Conservation (phyloP, 1,140 invertebrate species). For the Bombus waltoni region DNA sequence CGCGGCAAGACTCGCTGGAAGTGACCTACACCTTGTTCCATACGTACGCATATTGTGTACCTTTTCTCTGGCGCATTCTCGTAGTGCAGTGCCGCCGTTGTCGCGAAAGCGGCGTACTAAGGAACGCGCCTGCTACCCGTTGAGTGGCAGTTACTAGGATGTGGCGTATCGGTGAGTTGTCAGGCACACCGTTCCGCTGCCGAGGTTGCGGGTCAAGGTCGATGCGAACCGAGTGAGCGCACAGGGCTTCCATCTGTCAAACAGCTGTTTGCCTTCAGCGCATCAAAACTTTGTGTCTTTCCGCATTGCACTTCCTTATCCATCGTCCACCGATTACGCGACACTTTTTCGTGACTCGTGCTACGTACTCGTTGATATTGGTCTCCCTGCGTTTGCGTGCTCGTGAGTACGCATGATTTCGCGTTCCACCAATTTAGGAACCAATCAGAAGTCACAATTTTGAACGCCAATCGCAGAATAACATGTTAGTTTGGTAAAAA, state of each 20-base stretch:
- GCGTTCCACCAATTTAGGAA: background rate
- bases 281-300: slow-evolving; percentile 51
- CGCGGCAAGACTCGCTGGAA: slow-evolving; percentile 27
- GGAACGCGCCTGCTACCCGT: slow-evolving; percentile 49
- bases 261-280: slow-evolving; percentile 80
- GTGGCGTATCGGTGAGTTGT: slow-evolving; percentile 76
- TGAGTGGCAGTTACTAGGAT: slow-evolving; percentile 69
- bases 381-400: background rate
- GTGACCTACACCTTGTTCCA: slow-evolving; percentile 22
- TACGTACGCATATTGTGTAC: slow-evolving; percentile 43
- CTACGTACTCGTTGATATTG: background rate
- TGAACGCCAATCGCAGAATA: background rate
- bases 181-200: slow-evolving; percentile 54
- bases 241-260: slow-evolving; percentile 79
- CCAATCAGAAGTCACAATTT: slow-evolving; percentile 1
- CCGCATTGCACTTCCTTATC: slow-evolving; percentile 25
- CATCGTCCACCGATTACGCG: slow-evolving; percentile 10
- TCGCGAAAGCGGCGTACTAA: slow-evolving; percentile 31
- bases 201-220: slow-evolving; percentile 82
- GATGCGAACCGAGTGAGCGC: slow-evolving; percentile 57
- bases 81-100: slow-evolving; percentile 43
- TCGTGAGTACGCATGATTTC: slow-evolving; percentile 18
- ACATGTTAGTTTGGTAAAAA: background rate
- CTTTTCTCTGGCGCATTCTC: slow-evolving; percentile 26
- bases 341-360: background rate